Percentiles rank a stretch among this genome's conserved stretches.
Conservation (phyloP, 2,113 vertebrate genomes). For the Propithecus coquereli region DNA sequence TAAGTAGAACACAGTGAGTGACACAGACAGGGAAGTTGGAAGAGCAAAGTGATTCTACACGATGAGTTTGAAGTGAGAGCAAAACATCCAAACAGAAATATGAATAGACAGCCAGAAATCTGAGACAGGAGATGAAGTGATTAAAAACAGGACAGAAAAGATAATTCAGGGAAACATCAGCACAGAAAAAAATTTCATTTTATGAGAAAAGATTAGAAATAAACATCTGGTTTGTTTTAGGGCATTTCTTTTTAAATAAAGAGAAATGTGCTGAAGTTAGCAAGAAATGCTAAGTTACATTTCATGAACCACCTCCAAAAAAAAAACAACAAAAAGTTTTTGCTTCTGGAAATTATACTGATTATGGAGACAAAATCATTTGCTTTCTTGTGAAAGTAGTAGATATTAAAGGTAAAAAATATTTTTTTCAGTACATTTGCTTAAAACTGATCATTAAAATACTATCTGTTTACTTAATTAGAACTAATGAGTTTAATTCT, state of each 20-base stretch:
- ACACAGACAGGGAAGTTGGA: neutral
- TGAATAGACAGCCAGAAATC: neutral
- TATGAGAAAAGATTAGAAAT: neutral
- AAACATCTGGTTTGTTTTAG: neutral
- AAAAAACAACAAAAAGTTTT: neutral
- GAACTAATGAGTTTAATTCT: neutral
- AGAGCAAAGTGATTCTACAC: neutral
- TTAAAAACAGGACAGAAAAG: neutral
- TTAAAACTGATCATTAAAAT: neutral
- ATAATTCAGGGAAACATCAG: neutral
- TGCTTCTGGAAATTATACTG: neutral
- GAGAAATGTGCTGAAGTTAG: neutral
- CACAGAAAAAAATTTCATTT: neutral
- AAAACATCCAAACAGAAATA: neutral
- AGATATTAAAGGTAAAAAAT: neutral
- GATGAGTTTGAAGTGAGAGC: neutral
- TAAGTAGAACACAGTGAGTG: neutral
- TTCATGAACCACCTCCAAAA: neutral
- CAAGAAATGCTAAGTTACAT: neutral
- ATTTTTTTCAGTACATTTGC: neutral
- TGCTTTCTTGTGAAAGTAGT: neutral
- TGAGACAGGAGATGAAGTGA: neutral
- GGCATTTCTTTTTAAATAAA: neutral
- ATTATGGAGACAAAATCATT: constrained; percentile 15
- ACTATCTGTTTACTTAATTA: neutral